A percentile compares a stretch with the other conserved stretches of the same genome.
phyloP scores from a whole-genome alignment of 2,113 vertebrate species.

The Trogon melanurus region DNA sequence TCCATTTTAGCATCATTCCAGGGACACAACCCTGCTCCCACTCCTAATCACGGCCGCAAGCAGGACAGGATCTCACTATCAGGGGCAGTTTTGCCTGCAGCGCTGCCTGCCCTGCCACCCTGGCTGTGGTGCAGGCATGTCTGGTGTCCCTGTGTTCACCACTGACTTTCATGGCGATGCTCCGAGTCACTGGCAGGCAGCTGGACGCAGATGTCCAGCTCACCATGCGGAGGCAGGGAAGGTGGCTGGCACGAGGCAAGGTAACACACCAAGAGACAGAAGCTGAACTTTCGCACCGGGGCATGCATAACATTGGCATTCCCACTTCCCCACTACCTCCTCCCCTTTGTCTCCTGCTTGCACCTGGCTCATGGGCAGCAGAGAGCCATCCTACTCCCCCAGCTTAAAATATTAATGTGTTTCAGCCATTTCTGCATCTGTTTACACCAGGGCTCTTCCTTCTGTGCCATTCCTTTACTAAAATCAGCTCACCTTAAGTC shows the following conservation, averaged over 20 bases:
- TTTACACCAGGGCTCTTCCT: neutral
- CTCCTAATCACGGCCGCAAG: neutral
- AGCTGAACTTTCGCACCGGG: neutral
- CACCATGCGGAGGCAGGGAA: neutral
- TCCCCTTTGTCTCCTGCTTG: neutral
- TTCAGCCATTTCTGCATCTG: neutral
- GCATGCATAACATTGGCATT: neutral
- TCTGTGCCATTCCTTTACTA: neutral
- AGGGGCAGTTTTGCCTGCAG: neutral
- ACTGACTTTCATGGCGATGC: neutral
- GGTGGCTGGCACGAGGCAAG: neutral
- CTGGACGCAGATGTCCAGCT: neutral
- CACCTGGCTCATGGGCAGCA: neutral
- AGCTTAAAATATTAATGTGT: neutral
- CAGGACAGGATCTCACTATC: neutral
- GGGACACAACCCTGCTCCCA: neutral
- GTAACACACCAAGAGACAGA: neutral
- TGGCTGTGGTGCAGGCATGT: neutral
- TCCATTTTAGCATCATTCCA: fast-evolving
- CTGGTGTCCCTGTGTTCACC: neutral
- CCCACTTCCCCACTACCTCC: neutral
- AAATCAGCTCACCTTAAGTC: neutral
- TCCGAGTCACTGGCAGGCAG: neutral
- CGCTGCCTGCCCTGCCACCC: neutral
- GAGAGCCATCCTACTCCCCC: neutral